Evolutionary conservation across 2,888 invertebrate species (phyloP).

Genomic region (Labia minor): DNA sequence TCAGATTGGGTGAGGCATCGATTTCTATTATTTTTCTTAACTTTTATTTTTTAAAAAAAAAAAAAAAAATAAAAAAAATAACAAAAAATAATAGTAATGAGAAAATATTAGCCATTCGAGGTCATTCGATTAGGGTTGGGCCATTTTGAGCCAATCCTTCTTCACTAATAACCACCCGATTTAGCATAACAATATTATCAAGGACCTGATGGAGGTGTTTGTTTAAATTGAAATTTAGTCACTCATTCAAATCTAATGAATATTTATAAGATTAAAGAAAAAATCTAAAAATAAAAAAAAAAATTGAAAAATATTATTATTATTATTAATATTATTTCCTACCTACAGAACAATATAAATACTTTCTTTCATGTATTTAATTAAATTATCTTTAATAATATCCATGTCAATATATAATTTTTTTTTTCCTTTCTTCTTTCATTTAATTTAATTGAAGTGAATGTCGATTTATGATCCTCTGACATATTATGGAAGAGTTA

Average conservation of each 20-base stretch:
- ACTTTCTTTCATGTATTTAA: background rate
- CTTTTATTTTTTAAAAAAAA: background rate
- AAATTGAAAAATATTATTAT: too few relatives aligned
- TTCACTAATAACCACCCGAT: background rate
- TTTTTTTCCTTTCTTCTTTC: too few relatives aligned
- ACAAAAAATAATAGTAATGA: too few relatives aligned
- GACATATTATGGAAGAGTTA: too few relatives aligned
- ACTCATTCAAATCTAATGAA: background rate
- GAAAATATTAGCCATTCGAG: background rate
- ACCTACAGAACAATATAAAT: background rate
- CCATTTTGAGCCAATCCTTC: background rate
- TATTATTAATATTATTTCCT: too few relatives aligned
- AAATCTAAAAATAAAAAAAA: background rate
- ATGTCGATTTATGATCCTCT: too few relatives aligned
- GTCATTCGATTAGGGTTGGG: background rate
- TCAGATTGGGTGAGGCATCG: background rate
- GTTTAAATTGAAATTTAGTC: background rate
- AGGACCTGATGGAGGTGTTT: background rate
- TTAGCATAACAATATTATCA: background rate
- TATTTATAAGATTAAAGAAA: background rate
- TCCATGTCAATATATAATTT: too few relatives aligned
- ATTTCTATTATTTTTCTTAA: background rate
- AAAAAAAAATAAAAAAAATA: background rate
- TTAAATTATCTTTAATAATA: background rate
- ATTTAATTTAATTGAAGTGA: too few relatives aligned